Evolutionary conservation across 2,797 vertebrate genomes (phyloP), one percentile per base, ranked within the genome.

Genomic region (Sphaeramia orbicularis): DNA sequence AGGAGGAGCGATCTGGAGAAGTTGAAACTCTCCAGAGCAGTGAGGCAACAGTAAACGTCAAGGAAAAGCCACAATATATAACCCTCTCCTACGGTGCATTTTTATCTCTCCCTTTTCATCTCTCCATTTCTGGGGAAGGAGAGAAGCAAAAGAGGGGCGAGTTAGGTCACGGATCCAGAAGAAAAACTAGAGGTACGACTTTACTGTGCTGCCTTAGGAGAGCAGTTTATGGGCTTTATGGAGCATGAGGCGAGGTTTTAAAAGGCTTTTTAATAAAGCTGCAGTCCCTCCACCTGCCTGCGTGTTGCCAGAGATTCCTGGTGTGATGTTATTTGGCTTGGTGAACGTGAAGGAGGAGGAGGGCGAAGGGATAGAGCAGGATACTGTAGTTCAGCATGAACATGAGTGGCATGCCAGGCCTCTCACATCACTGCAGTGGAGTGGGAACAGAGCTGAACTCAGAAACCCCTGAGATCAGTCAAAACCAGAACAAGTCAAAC

Each of bases 101-200:
- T 82, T 83, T 67, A 81, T 86, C 69, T 83, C 38, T 12, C 65
- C 63, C 63, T 76, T 76, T 80, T 80, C 74, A 82, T 83, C 74
- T 78, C 47, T 64, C 44, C 7, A 7, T 67, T 64, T 44, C 16
- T 36, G 50, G 44, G 56, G 40, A 70, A 24, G 42, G 50, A 65
- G 57, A 18, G 44, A 52, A 60, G 44, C 38, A 13, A 37, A 51
- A 50, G 57, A 36, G 76, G 37, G 64, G 71, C 12, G 45, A 49
- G 47, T 72, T 24, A 50, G 85, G 78, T 80, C 85, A 71, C 14
- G 60, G 78, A 66, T 70, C 51, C 61, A 68, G 66, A 37, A 71
- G 48, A 57, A 14, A 24, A 16, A 50, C 16, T 64, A 44, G 18
- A 54, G 48, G 27, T 52, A 21, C 18, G 35, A 27, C 54, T 53